Evolutionary conservation across 2,888 invertebrate species (phyloP).

Genomic region (Cryptocephalus moraei): DNA sequence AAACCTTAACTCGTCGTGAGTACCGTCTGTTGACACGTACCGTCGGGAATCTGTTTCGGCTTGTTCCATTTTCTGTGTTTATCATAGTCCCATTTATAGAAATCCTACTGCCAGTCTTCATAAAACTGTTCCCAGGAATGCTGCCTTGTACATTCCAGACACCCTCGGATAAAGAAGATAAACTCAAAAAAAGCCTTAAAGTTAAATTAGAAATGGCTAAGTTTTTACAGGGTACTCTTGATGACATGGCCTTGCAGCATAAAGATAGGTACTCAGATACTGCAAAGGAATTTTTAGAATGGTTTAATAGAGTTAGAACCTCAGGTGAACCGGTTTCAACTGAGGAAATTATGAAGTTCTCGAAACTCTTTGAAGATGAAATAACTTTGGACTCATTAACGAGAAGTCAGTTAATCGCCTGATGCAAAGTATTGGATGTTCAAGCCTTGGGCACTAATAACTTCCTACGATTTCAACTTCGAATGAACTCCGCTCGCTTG

Average conservation of each 20-base stretch:
- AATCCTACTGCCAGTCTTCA: slow-evolving; percentile 78
- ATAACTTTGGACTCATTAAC: slow-evolving; percentile 92
- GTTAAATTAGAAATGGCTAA: slow-evolving; percentile 96
- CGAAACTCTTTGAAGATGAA: slow-evolving; percentile 96
- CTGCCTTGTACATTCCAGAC: slow-evolving; percentile 96
- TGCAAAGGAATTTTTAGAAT: slow-evolving; percentile 84
- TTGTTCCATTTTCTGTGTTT: slow-evolving; percentile 96
- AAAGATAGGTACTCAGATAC: slow-evolving; percentile 67
- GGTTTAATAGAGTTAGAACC: slow-evolving; percentile 78
- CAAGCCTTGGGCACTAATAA: slow-evolving; percentile 83
- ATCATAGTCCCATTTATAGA: slow-evolving; percentile 97
- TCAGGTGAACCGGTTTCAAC: slow-evolving; percentile 75
- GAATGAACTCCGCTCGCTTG: slow-evolving; percentile 83
- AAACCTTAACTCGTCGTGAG: slow-evolving; percentile 77
- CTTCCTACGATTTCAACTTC: slow-evolving; percentile 83
- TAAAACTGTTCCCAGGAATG: slow-evolving; percentile 96
- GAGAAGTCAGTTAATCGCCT: slow-evolving; percentile 79
- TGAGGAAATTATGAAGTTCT: slow-evolving; percentile 92
- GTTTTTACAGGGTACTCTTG: slow-evolving; percentile 83
- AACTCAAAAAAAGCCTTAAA: slow-evolving; percentile 63
- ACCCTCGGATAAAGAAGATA: slow-evolving; percentile 71
- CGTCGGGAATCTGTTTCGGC: slow-evolving; percentile 90
- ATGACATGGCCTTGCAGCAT: slow-evolving; percentile 87
- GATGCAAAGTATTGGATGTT: slow-evolving; percentile 85
- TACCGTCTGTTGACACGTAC: slow-evolving; percentile 84